Base-by-base conservation (phyloP, 2,888 invertebrate genomes). In the Apoda limacodes region DNA sequence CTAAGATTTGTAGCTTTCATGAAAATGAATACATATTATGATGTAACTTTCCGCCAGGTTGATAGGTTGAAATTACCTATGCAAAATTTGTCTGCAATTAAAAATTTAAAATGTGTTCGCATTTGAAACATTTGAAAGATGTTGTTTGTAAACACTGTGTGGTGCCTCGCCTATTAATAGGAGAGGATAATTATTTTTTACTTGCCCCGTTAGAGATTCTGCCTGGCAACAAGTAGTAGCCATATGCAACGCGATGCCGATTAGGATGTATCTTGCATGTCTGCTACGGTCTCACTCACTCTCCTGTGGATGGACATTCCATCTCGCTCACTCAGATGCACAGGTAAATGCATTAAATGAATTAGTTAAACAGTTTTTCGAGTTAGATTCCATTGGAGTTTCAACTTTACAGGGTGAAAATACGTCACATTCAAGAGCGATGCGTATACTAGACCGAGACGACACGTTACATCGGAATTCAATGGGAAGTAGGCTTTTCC, bases 401-500 rank as follows among this genome's bases (percentile, higher is more conserved):
- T 43, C 37, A 11, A 37, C 39, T 23, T 22, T 36, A 30, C 32
- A 37, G 2, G 40, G 45, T 15, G 37, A 44, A 11, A 43, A 45
- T 37, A 41, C 35, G 25, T 38, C 25, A 2, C 38, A 48, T 25
- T 11, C 40, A 9, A 32, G 39, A 32, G 44, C 45, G 4, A 13
- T 45, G 6, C 34, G 30, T 11, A 37, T 42, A 9, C 21, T 46
- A 9, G 45, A 49, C 5, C n/a, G 32, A 43, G n/a, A 43, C 43
- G 9, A 17, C 42, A 20, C 34, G 39, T 13, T 26, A 34, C 9
- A 11, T 42, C 3, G 39, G 32, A 9, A 25, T 23, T 25, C 29
- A 32, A 9, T 48, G 45, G 46, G 43, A 46, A 17, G 41, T 43
- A 1, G 43, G 43, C 5, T 30, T 45, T 7, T 43, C 43, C 0